Conservation (phyloP, 1,140 invertebrate species). For the Dendrolimus punctatus region DNA sequence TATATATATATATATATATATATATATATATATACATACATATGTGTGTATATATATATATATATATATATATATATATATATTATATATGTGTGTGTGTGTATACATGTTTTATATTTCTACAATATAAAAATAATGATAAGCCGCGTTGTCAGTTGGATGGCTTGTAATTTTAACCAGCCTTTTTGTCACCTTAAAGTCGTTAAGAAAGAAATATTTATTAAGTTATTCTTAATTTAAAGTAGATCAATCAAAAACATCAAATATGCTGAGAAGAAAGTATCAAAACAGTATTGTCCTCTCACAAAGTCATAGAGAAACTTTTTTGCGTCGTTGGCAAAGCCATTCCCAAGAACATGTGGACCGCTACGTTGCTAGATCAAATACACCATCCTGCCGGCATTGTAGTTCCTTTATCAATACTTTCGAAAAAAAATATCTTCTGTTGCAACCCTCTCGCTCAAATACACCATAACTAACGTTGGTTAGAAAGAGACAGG, state of each 20-base stretch:
- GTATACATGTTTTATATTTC: no score
- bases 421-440: slow-evolving; percentile 48
- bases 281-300: slow-evolving; percentile 33
- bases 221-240: background rate
- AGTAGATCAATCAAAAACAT: background rate
- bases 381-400: slow-evolving; percentile 66
- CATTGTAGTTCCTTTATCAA: slow-evolving; percentile 62
- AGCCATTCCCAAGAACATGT: slow-evolving; percentile 67
- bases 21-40: no score
- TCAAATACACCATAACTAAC: slow-evolving; percentile 19
- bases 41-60: no score
- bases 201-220: no score
- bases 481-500: slow-evolving; percentile 23
- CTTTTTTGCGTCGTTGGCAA: slow-evolving; percentile 61
- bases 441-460: slow-evolving; percentile 33
- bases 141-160: no score
- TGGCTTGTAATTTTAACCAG: no score
- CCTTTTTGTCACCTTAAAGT: no score
- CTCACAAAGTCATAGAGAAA: slow-evolving; percentile 35
- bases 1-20: no score
- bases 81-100: no score
- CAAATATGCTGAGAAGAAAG: background rate
- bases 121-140: no score
- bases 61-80: no score
- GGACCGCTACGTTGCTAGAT: slow-evolving; percentile 67